Evolutionary conservation across 2,113 vertebrate species (phyloP), one percentile per base, ranked within the genome.

Genomic region (Loxodonta africana): DNA sequence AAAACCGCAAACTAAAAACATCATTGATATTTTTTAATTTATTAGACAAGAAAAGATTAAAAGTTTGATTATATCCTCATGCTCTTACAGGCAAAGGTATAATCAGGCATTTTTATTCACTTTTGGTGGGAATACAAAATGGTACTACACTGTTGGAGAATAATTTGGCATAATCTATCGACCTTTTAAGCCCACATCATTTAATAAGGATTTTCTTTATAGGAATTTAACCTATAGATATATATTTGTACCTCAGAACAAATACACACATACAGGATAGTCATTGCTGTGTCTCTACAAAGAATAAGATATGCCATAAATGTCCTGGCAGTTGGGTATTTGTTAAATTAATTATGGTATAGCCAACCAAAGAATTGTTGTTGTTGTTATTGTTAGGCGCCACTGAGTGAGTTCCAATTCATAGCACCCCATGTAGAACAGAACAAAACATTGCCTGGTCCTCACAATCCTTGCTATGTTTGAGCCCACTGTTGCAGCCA

Each of bases 41-140:
- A 51, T 95, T 74, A 94, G 41, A 94, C 74, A 95, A 96, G 44
- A 46, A 73, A 84, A 94, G 67, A 91, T 95, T 41, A 94, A 92
- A 95, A 95, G 51, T 91, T 9, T 89, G 80, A 80, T 76, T 91
- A 53, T 30, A 44, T 89, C 1, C 4, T 77, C 46, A 26, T 84
- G 71, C 80, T n/a, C 46, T 92, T 62, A 6, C 60, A 41, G 21
- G 44, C 10, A 87, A 83, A n/a, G 46, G 23, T 37, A 51, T 9
- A 60, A 51, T 85, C 69, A 44, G 15, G 28, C 20, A 30, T 53
- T 60, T 26, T 46, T 23, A 6, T 28, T 28, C 6, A 63, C n/a
- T 82, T 91, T 37, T 21, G 17, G 41, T 69, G 33, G 2, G n/a
- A 6, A 6, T 30, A 1, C 1, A 33, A 74, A 90, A 26, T 78